These are phyloP conservation scores for Synodontis membranacea DNA, from an alignment of 2,113 vertebrate species.

Conservation along the genomic window DNA sequence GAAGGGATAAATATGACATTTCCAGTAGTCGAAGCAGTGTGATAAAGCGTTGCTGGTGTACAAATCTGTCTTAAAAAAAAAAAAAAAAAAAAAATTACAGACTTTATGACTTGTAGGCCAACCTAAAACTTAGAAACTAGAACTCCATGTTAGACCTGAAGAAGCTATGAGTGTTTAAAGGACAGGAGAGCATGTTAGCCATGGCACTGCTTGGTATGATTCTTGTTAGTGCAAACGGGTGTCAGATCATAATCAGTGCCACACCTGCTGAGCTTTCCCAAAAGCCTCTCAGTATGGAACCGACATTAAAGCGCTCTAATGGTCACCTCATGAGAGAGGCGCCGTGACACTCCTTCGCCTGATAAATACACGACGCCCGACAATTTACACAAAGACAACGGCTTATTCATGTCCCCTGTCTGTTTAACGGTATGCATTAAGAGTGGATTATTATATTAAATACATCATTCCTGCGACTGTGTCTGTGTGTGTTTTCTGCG, in stretches of 20 bases:
- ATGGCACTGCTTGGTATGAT: slow-evolving; percentile 51
- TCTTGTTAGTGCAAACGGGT: slow-evolving; percentile 62
- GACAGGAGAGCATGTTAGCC: neutral
- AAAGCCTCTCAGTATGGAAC: slow-evolving; percentile 66
- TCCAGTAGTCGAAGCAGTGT: neutral
- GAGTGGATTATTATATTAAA: neutral
- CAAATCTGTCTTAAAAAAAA: neutral
- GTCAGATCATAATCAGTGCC: slow-evolving; percentile 68
- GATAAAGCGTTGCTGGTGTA: neutral
- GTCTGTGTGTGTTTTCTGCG: slow-evolving; percentile 26
- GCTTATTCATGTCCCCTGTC: neutral
- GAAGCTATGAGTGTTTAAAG: neutral
- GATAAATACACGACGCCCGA: slow-evolving; percentile 28
- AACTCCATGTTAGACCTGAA: neutral
- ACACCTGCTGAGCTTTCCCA: slow-evolving; percentile 72
- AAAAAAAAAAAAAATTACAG: neutral
- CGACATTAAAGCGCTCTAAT: slow-evolving; percentile 64
- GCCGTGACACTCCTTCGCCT: slow-evolving; percentile 10
- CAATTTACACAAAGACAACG: slow-evolving; percentile 17
- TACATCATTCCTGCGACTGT: neutral
- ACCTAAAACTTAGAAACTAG: neutral
- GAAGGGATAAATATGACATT: slow-evolving; percentile 12
- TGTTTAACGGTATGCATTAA: neutral
- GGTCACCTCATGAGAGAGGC: slow-evolving; percentile 56
- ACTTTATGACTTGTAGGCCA: neutral